Percentiles rank a stretch among this genome's conserved stretches.
phyloP scores from a whole-genome alignment of 1,140 invertebrate genomes.

The Pseudomyrmex gracilis region DNA sequence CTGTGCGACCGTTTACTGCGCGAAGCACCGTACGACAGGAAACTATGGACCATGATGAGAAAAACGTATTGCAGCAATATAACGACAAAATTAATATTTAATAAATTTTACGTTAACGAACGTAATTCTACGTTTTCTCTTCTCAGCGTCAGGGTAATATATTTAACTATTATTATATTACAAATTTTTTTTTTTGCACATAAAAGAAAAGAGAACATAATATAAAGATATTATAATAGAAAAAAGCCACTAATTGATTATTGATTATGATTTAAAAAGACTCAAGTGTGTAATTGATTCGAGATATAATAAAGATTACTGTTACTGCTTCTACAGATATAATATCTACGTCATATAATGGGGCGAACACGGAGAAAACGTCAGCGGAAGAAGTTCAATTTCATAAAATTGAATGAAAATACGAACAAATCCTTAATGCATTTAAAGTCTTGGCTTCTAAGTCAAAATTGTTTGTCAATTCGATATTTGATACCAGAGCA shows the following conservation, averaged over 20 bases:
- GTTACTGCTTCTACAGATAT: conserved; percentile 75
- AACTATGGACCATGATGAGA: conserved; percentile 36
- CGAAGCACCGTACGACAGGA: neutral
- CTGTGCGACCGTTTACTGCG: conserved; percentile 40
- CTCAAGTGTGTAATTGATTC: conserved; percentile 2
- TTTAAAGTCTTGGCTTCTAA: conserved; percentile 85
- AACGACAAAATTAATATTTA: conserved; percentile 50
- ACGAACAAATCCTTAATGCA: conserved; percentile 64
- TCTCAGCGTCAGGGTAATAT: conserved; percentile 75
- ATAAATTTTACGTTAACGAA: conserved; percentile 38
- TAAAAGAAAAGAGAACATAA: too few species aligned
- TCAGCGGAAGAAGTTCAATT: conserved; percentile 75
- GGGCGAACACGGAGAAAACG: conserved; percentile 85
- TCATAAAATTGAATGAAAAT: conserved; percentile 79
- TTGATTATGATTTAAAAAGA: neutral
- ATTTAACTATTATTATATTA: conserved; percentile 36
- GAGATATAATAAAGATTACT: conserved; percentile 57
- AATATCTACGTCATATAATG: conserved; percentile 79
- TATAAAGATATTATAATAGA: too few species aligned
- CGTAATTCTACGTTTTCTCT: conserved; percentile 46
- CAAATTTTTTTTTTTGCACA: neutral
- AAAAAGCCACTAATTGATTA: neutral
- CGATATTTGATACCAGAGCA: conserved; percentile 82
- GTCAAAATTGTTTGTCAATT: conserved; percentile 81
- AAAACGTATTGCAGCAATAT: conserved; percentile 22